Evolutionary conservation across 2,113 vertebrate genomes (phyloP).

Genomic region (Calyptomena viridis): DNA sequence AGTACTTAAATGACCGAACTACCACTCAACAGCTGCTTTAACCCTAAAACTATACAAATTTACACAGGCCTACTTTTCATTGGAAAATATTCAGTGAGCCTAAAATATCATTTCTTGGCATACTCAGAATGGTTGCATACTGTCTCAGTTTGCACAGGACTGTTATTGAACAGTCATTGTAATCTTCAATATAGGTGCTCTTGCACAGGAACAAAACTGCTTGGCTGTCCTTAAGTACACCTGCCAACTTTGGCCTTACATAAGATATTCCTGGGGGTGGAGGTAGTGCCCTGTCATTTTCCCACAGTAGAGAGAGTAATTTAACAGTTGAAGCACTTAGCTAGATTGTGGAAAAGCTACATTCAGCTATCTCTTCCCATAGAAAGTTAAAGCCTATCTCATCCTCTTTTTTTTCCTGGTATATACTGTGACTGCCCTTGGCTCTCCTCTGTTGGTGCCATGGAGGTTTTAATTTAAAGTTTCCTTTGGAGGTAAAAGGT

Average conservation of each 20-base stretch:
- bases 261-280: not conserved
- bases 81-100: not conserved
- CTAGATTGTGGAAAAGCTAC: not conserved
- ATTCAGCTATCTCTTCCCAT: not conserved
- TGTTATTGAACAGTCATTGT: not conserved
- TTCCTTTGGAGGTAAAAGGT: not conserved
- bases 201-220: not conserved
- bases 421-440: not conserved
- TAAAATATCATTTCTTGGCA: not conserved
- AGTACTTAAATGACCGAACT: not conserved
- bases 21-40: not conserved
- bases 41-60: not conserved
- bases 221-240: not conserved
- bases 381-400: not conserved
- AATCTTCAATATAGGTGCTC: not conserved
- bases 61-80: not conserved
- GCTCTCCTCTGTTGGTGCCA: not conserved
- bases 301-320: not conserved
- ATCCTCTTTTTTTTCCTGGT: not conserved
- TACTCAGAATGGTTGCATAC: not conserved
- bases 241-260: not conserved
- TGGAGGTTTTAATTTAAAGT: not conserved
- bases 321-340: not conserved
- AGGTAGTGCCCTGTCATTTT: slow-evolving; percentile 1
- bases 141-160: not conserved